Evolutionary conservation across 2,888 invertebrate genomes (phyloP).

Genomic region (Yponomeuta malinellus): DNA sequence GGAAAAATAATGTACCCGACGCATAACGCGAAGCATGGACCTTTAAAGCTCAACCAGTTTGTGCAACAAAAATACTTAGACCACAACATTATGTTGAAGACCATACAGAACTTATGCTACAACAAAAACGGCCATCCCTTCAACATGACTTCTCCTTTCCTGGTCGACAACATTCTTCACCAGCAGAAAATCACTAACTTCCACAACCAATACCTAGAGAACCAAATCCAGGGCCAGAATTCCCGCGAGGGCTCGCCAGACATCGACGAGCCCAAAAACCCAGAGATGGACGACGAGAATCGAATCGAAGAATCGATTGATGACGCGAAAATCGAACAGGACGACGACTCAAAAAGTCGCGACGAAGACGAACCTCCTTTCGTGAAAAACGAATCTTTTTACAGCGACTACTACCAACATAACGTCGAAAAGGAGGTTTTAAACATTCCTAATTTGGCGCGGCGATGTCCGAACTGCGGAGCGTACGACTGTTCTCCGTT

Average conservation of each 20-base stretch:
- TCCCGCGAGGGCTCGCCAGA: conserved; percentile 62
- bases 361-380: conserved; percentile 45
- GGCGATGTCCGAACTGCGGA: conserved; percentile 74
- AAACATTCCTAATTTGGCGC: conserved; percentile 48
- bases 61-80: conserved; percentile 44
- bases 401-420: conserved; percentile 46
- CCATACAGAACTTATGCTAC: conserved; percentile 62
- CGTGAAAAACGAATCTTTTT: conserved; percentile 57
- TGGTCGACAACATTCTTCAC: conserved; percentile 78
- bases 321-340: conserved; percentile 44
- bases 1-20: conserved; percentile 65
- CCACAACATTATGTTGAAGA: conserved; percentile 69
- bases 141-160: conserved; percentile 77
- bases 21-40: conserved; percentile 60
- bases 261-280: conserved; percentile 45
- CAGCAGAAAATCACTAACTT: conserved; percentile 70
- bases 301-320: conserved; percentile 39
- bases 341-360: conserved; percentile 57
- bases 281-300: conserved; percentile 43
- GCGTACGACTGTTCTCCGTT: conserved; percentile 73
- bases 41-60: conserved; percentile 56
- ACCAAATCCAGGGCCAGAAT: conserved; percentile 52
- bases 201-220: conserved; percentile 70
- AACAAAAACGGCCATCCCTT: conserved; percentile 51
- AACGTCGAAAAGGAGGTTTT: conserved; percentile 53